Evolutionary conservation across 1,140 invertebrate genomes (phyloP).

Genomic region (Drosophila arizonae): DNA sequence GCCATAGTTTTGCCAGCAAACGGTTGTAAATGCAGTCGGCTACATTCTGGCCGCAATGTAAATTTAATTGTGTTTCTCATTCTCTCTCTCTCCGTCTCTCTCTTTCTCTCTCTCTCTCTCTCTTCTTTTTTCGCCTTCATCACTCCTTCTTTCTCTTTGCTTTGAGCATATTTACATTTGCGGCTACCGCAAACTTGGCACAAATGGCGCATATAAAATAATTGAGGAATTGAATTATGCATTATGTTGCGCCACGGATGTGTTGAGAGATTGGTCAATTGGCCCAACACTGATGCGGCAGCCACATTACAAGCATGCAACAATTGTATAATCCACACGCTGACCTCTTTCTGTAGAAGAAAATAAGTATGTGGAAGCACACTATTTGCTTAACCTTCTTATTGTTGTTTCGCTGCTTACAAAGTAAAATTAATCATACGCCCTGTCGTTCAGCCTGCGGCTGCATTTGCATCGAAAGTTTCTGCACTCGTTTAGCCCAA

Average conservation of each 20-base stretch:
- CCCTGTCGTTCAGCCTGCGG: conserved; percentile 6
- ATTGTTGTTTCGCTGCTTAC: neutral
- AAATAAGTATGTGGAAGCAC: neutral
- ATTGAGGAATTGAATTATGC: conserved; percentile 48
- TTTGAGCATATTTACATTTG: conserved; percentile 36
- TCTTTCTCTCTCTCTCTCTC: conserved; percentile 9
- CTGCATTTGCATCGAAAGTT: neutral
- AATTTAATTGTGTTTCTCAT: conserved; percentile 58
- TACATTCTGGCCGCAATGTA: conserved; percentile 32
- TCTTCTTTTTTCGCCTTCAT: neutral
- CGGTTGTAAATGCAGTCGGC: conserved; percentile 55
- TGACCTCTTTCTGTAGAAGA: neutral
- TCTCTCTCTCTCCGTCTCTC: neutral
- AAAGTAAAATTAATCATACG: conserved; percentile 50
- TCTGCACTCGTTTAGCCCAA: neutral
- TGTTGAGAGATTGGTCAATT: conserved; percentile 13
- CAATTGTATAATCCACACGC: neutral
- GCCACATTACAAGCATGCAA: conserved; percentile 24
- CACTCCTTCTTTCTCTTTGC: neutral
- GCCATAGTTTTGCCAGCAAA: conserved; percentile 18
- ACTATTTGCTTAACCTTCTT: neutral
- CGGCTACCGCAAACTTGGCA: conserved; percentile 14
- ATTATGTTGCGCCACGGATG: conserved; percentile 30
- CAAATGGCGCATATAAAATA: conserved; percentile 40
- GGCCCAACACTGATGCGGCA: neutral